Conservation (phyloP, 2,113 vertebrate genomes). For the Xenopus borealis region DNA sequence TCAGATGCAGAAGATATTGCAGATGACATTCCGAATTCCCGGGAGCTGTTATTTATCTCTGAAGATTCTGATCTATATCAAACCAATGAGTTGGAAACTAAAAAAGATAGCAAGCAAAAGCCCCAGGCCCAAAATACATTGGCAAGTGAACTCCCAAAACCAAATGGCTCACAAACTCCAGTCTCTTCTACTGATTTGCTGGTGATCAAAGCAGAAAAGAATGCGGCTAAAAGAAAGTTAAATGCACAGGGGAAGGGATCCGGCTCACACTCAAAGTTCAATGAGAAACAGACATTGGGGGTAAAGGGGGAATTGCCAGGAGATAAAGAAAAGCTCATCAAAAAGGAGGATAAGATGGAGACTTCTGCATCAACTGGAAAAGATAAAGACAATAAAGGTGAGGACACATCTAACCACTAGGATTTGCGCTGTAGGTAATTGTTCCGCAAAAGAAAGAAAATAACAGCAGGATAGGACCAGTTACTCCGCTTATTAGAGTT, state of each 20-base stretch:
- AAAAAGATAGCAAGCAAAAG: background rate
- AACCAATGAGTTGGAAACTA: background rate
- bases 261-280: background rate
- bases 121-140: background rate
- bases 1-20: constrained; percentile 12
- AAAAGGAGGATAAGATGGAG: constrained; percentile 8
- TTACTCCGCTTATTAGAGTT: too few species aligned
- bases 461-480: too few species aligned
- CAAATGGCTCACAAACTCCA: background rate
- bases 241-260: background rate
- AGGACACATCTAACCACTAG: background rate
- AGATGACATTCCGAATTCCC: constrained; percentile 29
- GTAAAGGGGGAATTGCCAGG: background rate
- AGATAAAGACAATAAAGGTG: constrained; percentile 23
- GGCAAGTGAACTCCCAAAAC: background rate
- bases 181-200: background rate
- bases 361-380: background rate
- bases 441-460: too few species aligned
- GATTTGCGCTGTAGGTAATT: too few species aligned
- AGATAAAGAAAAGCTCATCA: constrained; percentile 14
- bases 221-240: constrained; percentile 20
- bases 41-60: constrained; percentile 16
- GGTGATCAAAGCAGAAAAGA: constrained; percentile 13
- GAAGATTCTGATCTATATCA: constrained; percentile 7
- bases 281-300: background rate